These are phyloP conservation scores for Caenorhabditis latens DNA, from an alignment of 1,140 invertebrate species.

Conservation along the genomic window DNA sequence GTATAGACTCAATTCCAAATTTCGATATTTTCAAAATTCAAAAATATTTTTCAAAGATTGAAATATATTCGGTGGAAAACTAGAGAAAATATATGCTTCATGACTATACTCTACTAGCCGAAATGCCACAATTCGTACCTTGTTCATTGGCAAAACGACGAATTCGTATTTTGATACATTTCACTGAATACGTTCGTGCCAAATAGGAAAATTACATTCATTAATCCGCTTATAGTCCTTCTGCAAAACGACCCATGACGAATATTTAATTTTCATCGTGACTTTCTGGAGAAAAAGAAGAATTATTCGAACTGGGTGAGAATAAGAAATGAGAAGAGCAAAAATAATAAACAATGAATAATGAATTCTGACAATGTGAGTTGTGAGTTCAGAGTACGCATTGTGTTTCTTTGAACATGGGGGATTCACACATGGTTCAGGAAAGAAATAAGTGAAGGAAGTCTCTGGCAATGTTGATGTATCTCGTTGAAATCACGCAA, in stretches of 20 bases:
- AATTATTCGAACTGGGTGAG: neutral
- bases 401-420: too few species aligned
- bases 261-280: neutral
- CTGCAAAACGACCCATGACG: neutral
- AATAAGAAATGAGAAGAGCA: neutral
- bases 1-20: neutral
- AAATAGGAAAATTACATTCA: too few species aligned
- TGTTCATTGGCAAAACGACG: neutral
- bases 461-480: too few species aligned
- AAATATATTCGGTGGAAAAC: neutral
- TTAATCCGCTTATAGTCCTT: too few species aligned
- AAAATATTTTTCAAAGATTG: neutral
- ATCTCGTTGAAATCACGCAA: too few species aligned
- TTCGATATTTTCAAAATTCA: neutral
- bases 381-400: too few species aligned
- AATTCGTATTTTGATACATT: neutral
- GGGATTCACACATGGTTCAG: too few species aligned
- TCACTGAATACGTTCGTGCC: neutral
- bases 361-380: neutral
- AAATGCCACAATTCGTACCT: neutral
- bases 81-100: neutral
- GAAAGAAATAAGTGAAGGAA: too few species aligned
- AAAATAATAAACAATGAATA: slow-evolving; percentile 14
- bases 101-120: neutral
- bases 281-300: neutral